A percentile compares a stretch with the other conserved stretches of the same genome.
phyloP scores from a whole-genome alignment of 2,888 invertebrate genomes.

The Orchestes rusci region DNA sequence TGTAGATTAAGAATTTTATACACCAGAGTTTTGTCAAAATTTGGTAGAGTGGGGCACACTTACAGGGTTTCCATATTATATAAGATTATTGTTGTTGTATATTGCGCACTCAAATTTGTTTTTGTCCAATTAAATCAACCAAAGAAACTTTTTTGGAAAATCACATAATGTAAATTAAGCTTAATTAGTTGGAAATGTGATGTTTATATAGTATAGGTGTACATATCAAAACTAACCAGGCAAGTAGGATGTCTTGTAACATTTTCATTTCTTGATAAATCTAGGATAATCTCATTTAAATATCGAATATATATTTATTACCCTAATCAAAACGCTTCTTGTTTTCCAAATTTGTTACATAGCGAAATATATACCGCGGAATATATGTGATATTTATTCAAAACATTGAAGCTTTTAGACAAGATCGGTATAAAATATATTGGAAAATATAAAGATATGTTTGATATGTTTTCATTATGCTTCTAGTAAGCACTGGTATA shows the following conservation, averaged over 20 bases:
- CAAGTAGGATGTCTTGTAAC: too few relatives aligned
- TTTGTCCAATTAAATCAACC: too few relatives aligned
- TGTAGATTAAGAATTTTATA: too few relatives aligned
- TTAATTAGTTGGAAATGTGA: constrained; percentile 22
- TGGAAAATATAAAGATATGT: too few relatives aligned
- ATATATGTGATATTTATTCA: constrained; percentile 24
- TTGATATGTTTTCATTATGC: constrained; percentile 14
- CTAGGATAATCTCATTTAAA: constrained; percentile 8
- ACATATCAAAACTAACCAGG: constrained; percentile 23
- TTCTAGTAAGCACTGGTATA: constrained; percentile 23
- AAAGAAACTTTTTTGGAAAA: too few relatives aligned
- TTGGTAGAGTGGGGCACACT: background rate
- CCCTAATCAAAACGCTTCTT: constrained; percentile 13
- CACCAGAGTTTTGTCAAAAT: too few relatives aligned
- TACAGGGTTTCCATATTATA: too few relatives aligned
- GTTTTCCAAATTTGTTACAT: constrained; percentile 14
- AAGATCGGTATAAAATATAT: too few relatives aligned
- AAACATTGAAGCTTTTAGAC: constrained; percentile 6
- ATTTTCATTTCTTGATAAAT: too few relatives aligned
- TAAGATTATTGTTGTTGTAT: constrained; percentile 5
- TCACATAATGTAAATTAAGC: too few relatives aligned
- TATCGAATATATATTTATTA: constrained; percentile 7
- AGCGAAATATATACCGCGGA: constrained; percentile 14
- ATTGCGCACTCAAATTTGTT: constrained; percentile 10
- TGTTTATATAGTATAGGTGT: constrained; percentile 22